phyloP scores from a whole-genome alignment of 2,797 vertebrate genomes.

The Squalus acanthias region DNA sequence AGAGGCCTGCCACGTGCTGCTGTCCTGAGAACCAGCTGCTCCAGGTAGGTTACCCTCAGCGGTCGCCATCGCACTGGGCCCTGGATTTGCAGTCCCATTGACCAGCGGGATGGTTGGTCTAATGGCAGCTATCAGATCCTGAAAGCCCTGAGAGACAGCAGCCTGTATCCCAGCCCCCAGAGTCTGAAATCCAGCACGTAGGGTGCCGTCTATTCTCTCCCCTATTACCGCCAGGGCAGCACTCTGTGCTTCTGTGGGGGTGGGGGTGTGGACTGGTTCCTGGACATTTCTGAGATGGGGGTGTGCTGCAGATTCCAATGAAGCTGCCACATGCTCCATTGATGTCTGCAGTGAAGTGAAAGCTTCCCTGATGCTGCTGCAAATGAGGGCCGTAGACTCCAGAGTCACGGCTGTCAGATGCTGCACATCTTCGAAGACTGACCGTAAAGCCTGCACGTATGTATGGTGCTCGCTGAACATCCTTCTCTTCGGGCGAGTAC shows the following conservation, averaged over 20 bases:
- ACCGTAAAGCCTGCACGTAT: not conserved
- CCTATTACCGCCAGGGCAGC: not conserved
- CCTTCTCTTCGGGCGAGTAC: not conserved
- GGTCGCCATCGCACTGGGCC: not conserved
- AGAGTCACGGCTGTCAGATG: constrained; percentile 25
- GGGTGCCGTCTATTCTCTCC: constrained; percentile 15
- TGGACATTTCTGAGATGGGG: not conserved
- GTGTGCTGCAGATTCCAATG: constrained; percentile 18
- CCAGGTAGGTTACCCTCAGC: not conserved
- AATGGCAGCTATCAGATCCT: constrained; percentile 19
- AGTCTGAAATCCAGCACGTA: constrained; percentile 9
- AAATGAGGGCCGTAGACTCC: constrained; percentile 22
- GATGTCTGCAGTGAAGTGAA: constrained; percentile 16
- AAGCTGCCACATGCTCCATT: constrained; percentile 18
- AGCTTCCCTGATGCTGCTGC: constrained; percentile 28
- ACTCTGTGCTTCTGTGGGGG: not conserved
- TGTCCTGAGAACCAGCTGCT: not conserved
- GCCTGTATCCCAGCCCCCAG: not conserved
- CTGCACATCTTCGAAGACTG: constrained; percentile 9
- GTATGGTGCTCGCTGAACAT: not conserved
- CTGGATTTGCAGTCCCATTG: constrained; percentile 17
- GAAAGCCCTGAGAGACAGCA: constrained; percentile 12
- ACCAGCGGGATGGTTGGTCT: not conserved
- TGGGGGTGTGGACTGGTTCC: not conserved
- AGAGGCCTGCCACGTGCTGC: not conserved